These are phyloP conservation scores for Apis laboriosa DNA, from an alignment of 1,140 invertebrate species.

Conservation along the genomic window DNA sequence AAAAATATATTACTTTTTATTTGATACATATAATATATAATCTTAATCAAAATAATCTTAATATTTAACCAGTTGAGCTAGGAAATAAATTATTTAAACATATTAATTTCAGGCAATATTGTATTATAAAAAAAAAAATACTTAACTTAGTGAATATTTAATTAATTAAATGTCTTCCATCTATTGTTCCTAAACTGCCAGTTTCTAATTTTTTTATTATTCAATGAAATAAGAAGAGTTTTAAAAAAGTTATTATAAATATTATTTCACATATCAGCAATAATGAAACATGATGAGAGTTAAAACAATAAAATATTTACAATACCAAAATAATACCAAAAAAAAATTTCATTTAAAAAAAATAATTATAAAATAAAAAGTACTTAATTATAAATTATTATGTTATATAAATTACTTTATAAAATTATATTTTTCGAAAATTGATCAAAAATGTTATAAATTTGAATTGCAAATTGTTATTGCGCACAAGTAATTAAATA, in stretches of 20 bases:
- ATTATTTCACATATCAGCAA: neutral
- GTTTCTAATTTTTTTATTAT: slow-evolving; percentile 6
- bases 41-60: neutral
- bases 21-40: no score
- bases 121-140: neutral
- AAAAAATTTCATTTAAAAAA: neutral
- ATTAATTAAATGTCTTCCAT: slow-evolving; percentile 32
- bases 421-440: neutral
- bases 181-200: slow-evolving; percentile 11
- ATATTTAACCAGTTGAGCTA: neutral
- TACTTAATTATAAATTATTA: neutral
- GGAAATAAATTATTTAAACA: neutral
- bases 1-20: neutral
- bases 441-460: neutral
- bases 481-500: neutral
- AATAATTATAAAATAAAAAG: no score
- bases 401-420: slow-evolving; percentile 3
- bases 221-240: neutral
- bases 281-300: neutral
- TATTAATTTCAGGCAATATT: neutral
- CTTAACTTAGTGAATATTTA: neutral
- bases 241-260: no score
- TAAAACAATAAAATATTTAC: no score
- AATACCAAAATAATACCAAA: neutral
- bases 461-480: neutral